A percentile compares a stretch with the other conserved stretches of the same genome.
Conservation (phyloP, 2,113 vertebrate species). For the Paratilapia polleni region DNA sequence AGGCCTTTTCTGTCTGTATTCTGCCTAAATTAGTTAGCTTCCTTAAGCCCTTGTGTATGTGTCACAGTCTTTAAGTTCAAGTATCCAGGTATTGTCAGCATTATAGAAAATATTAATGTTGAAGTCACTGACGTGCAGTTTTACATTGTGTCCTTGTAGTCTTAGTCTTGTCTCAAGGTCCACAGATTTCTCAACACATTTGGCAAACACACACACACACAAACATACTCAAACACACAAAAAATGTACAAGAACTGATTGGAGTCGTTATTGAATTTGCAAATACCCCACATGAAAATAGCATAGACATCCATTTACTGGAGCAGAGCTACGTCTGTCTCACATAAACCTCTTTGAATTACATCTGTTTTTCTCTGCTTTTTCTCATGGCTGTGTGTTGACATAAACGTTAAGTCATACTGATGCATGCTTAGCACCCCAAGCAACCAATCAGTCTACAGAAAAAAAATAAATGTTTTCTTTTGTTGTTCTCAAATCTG, state of each 20-base stretch:
- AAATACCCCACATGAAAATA: slow-evolving; percentile 28
- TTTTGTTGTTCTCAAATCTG: not conserved
- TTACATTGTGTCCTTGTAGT: not conserved
- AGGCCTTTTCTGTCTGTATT: not conserved
- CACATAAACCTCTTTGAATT: slow-evolving; percentile 28
- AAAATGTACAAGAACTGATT: slow-evolving; percentile 3
- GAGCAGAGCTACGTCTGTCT: slow-evolving; percentile 30
- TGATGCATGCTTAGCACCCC: slow-evolving; percentile 17
- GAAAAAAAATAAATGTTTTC: not conserved
- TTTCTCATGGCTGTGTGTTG: slow-evolving; percentile 19
- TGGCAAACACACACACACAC: not conserved
- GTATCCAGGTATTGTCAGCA: not conserved
- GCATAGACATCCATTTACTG: slow-evolving; percentile 51
- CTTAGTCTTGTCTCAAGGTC: slow-evolving; percentile 25
- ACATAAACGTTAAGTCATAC: slow-evolving; percentile 44
- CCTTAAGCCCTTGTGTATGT: not conserved
- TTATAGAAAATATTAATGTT: slow-evolving; percentile 10
- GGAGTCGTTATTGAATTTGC: slow-evolving; percentile 42
- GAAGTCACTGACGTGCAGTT: not conserved
- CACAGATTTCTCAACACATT: slow-evolving; percentile 22
- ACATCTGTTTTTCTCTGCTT: slow-evolving; percentile 63
- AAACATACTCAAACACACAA: not conserved
- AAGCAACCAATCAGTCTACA: slow-evolving; percentile 20
- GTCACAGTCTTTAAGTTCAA: not conserved
- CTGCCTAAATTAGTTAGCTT: not conserved